A percentile compares a stretch with the other conserved stretches of the same genome.
phyloP scores from a whole-genome alignment of 53 echinoderm and acorn worm species.

The Crossaster papposus region DNA sequence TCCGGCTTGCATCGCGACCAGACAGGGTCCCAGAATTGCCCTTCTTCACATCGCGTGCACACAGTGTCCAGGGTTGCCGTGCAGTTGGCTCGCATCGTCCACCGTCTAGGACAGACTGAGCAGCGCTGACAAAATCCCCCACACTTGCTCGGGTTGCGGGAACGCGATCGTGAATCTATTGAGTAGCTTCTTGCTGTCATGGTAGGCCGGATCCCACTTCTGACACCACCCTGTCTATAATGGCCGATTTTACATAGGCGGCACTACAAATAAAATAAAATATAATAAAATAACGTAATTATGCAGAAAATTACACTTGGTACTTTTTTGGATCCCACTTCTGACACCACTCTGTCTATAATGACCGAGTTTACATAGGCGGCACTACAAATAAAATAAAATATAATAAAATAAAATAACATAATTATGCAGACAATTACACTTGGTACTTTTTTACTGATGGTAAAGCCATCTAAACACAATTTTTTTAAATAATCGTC shows the following conservation, averaged over 20 bases:
- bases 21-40: neutral
- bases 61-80: conserved; percentile 15
- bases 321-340: neutral
- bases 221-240: neutral
- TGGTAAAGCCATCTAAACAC: no score
- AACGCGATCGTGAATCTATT: neutral
- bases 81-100: neutral
- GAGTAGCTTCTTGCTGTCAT: neutral
- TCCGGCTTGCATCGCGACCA: neutral
- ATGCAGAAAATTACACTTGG: neutral
- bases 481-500: no score
- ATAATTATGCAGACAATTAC: neutral
- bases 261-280: neutral
- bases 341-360: neutral
- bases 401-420: neutral
- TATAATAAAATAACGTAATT: neutral
- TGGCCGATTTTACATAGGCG: neutral
- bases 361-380: neutral
- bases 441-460: no score
- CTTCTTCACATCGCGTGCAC: neutral
- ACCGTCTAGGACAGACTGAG: neutral
- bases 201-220: neutral
- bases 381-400: neutral
- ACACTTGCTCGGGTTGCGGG: neutral
- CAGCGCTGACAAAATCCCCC: neutral